Base-by-base conservation (phyloP, 2,888 invertebrate genomes). In the Ornithoptera priamus region DNA sequence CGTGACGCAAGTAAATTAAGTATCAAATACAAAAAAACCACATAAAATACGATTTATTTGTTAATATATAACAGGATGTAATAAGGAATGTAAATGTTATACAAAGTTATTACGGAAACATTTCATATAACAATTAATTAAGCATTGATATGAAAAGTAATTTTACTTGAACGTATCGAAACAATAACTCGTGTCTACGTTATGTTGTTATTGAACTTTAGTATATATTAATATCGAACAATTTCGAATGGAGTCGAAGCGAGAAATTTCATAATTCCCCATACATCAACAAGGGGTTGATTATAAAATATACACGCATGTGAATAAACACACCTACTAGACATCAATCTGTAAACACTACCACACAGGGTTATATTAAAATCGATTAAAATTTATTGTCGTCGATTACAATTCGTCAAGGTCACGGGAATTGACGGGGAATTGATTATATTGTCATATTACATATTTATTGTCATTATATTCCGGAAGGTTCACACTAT, bases 341-440 rank as follows among this genome's bases (percentile, higher is more conserved):
- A 89, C 85, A 88, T 79, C 83, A 76, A 86, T 78, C 85, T 81
- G 80, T 85, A 85, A 79, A 85, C 81, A 81, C 81, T 77, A 74
- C 75, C 67, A 67, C 69, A 65, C 67, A 72, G 64, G 50, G 24
- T 69, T 50, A 50, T 63, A 69, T 72, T 58, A 71, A 74, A 68
- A 68, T 73, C 68, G 36, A 67, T 63, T 81, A 79, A 73, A 50
- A 62, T 70, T 85, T 84, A 85, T 87, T 86, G 84, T 86, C 85
- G 57, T 57, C 57, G 18, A 20, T 57, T 20, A 57, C 78, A 79
- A 80, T 80, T 80, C 80, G 77, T 79, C 77, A 82, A 79, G 76
- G 80, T 80, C 84, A 77, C 74, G 75, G 80, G 78, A 92, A 92
- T 91, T 91, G 92, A 92, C 92, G 78, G 85, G 75, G 80, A 81